These are phyloP conservation scores for Deilephila elpenor DNA, from an alignment of 2,888 invertebrate genomes.

Conservation along the genomic window DNA sequence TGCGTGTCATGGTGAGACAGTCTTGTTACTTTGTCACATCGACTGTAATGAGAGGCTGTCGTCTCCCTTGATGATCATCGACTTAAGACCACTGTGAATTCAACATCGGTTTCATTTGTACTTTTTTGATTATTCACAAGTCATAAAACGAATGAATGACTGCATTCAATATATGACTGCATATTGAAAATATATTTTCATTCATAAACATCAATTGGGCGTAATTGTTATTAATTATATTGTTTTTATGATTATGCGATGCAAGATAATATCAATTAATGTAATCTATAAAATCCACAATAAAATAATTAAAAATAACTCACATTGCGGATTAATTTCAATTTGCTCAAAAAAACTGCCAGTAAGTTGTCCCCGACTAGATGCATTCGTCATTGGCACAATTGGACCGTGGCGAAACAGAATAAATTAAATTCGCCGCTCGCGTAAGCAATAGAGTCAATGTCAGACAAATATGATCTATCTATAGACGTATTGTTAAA, in stretches of 20 bases:
- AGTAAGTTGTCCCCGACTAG: slow-evolving; percentile 28
- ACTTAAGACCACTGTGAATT: neutral
- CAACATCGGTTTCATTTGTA: neutral
- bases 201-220: neutral
- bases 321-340: neutral
- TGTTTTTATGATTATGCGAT: neutral
- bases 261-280: slow-evolving; percentile 9
- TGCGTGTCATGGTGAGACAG: neutral
- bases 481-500: slow-evolving; percentile 24
- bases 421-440: slow-evolving; percentile 45
- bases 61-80: neutral
- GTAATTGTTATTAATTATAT: too few relatives aligned
- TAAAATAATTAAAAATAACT: neutral
- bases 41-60: neutral
- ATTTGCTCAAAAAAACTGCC: neutral
- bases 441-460: slow-evolving; percentile 33
- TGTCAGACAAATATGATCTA: slow-evolving; percentile 28
- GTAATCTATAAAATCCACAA: neutral
- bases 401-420: slow-evolving; percentile 48
- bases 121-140: neutral
- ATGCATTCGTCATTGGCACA: slow-evolving; percentile 33
- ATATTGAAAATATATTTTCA: too few relatives aligned
- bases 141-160: too few relatives aligned
- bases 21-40: neutral
- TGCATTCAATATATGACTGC: too few relatives aligned